phyloP scores from a whole-genome alignment of 2,797 vertebrate genomes.

The Tamandua tetradactyla region DNA sequence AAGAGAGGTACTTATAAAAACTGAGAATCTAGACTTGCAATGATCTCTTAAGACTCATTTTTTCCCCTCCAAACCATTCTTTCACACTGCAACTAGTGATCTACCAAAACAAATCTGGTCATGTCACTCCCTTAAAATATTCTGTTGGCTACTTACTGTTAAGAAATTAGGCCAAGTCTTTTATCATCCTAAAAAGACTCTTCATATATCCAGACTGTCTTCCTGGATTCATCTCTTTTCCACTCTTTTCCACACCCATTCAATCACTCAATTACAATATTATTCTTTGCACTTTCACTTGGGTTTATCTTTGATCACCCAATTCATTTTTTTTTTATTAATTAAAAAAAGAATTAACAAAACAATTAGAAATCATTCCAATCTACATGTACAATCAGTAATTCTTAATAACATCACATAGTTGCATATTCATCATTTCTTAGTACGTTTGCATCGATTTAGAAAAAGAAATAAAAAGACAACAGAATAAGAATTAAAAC shows the following conservation, averaged over 20 bases:
- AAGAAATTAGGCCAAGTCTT: slow-evolving; percentile 18
- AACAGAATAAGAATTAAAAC: too few species aligned
- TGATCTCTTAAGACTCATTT: background rate
- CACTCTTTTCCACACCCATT: background rate
- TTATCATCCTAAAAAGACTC: slow-evolving; percentile 15
- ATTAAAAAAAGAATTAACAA: too few species aligned
- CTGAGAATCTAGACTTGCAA: background rate
- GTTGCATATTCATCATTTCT: too few species aligned
- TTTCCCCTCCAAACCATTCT: background rate
- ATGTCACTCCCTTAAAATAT: background rate
- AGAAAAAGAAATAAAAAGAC: too few species aligned
- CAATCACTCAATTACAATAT: background rate
- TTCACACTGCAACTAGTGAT: background rate
- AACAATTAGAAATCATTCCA: too few species aligned
- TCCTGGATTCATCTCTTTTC: background rate
- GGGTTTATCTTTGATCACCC: background rate
- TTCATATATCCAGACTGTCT: slow-evolving; percentile 15
- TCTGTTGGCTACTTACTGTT: background rate
- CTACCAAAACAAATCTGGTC: slow-evolving; percentile 21
- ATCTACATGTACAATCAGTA: too few species aligned
- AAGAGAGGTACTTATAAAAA: slow-evolving; percentile 10
- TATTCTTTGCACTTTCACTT: background rate
- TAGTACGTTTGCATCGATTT: too few species aligned
- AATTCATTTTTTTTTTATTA: too few species aligned
- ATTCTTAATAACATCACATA: too few species aligned